A percentile compares a stretch with the other conserved stretches of the same genome.
These are phyloP conservation scores for Temnothorax longispinosus DNA, from an alignment of 1,140 invertebrate species.

Conservation along the genomic window DNA sequence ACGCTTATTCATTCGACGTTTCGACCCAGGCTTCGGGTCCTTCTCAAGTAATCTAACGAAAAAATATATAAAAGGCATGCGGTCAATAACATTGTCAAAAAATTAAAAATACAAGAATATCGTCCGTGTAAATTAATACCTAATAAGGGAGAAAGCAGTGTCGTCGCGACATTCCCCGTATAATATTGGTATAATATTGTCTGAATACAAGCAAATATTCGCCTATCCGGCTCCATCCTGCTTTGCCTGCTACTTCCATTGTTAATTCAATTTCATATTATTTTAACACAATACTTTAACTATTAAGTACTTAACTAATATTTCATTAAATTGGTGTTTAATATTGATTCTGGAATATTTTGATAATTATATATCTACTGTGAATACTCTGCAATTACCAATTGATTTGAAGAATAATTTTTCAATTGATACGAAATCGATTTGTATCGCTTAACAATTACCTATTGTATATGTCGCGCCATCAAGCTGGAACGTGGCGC, in stretches of 20 bases:
- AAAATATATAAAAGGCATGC: too few species aligned
- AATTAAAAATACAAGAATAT: too few species aligned
- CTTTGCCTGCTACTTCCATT: neutral
- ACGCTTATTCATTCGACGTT: too few species aligned
- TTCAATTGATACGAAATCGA: neutral
- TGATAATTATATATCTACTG: neutral
- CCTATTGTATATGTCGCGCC: slow-evolving; percentile 92
- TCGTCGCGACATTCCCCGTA: too few species aligned
- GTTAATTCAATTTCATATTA: slow-evolving; percentile 2
- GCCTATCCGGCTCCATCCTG: neutral
- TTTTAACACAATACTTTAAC: neutral
- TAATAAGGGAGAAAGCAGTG: too few species aligned
- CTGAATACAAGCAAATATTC: neutral
- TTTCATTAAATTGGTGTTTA: neutral
- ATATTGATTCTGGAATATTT: neutral
- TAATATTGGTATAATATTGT: neutral
- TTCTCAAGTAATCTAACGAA: too few species aligned
- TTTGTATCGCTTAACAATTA: slow-evolving; percentile 83
- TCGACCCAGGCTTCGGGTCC: too few species aligned
- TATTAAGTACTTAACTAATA: too few species aligned
- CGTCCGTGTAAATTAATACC: too few species aligned
- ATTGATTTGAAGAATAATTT: neutral
- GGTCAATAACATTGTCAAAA: too few species aligned
- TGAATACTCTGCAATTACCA: neutral
- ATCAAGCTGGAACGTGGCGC: slow-evolving; percentile 92